These are phyloP conservation scores for Heliconius himera DNA, from an alignment of 1,140 invertebrate genomes.

Conservation along the genomic window DNA sequence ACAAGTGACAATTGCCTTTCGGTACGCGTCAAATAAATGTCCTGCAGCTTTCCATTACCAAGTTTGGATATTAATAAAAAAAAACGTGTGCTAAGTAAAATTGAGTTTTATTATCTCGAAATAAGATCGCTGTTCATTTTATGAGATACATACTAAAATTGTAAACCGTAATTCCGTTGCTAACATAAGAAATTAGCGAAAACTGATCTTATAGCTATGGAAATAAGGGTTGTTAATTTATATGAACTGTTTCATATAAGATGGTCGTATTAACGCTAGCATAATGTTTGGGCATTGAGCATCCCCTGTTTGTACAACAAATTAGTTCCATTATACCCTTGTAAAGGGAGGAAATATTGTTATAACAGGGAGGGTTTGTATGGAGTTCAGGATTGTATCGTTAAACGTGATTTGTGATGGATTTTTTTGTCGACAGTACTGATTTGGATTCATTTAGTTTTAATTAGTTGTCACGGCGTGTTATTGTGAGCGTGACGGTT, in stretches of 20 bases:
- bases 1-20: constrained; percentile 61
- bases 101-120: constrained; percentile 20
- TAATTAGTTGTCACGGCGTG: neutral
- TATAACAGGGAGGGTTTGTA: constrained; percentile 37
- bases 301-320: constrained; percentile 77
- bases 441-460: constrained; percentile 5
- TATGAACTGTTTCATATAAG: constrained; percentile 20
- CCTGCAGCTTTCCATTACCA: constrained; percentile 54
- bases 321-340: constrained; percentile 78
- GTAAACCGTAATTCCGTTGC: neutral
- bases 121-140: constrained; percentile 32
- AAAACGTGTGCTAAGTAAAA: constrained; percentile 28
- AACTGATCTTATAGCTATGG: neutral
- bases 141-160: neutral
- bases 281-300: constrained; percentile 66
- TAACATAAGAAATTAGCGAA: neutral
- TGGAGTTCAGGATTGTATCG: constrained; percentile 37
- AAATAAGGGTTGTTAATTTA: neutral
- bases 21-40: constrained; percentile 68
- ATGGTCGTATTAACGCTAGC: constrained; percentile 47
- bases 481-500: no score
- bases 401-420: constrained; percentile 18
- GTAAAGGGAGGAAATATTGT: constrained; percentile 64
- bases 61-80: neutral
- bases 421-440: neutral